Evolutionary conservation across 2,888 invertebrate species (phyloP).

Genomic region (Philhelius pedissequus): DNA sequence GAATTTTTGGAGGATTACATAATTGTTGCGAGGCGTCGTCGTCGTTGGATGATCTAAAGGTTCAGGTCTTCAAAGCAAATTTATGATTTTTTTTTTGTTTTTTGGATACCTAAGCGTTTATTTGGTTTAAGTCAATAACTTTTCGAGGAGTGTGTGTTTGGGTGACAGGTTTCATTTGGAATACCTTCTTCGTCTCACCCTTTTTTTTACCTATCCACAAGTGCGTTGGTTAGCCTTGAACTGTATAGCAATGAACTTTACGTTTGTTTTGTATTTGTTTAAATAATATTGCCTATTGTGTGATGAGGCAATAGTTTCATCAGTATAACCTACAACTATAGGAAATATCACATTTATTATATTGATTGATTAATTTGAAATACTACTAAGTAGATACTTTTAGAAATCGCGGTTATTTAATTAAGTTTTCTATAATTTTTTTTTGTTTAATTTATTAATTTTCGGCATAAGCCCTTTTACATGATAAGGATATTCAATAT

Average conservation of each 20-base stretch:
- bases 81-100: not conserved
- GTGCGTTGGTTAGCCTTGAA: constrained; percentile 47
- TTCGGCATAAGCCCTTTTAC: too few species aligned
- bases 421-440: too few species aligned
- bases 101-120: not conserved
- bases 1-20: constrained; percentile 23
- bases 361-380: constrained; percentile 28
- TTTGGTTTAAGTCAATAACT: not conserved
- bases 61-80: not conserved
- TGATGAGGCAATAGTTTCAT: not conserved
- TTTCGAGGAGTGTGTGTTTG: not conserved
- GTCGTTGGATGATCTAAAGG: not conserved
- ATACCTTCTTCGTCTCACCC: constrained; percentile 22
- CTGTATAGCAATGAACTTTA: constrained; percentile 53
- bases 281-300: constrained; percentile 1
- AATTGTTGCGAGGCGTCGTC: not conserved
- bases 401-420: too few species aligned
- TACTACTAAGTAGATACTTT: too few species aligned
- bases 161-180: constrained; percentile 29
- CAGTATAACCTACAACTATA: not conserved
- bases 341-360: not conserved
- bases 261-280: not conserved
- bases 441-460: too few species aligned
- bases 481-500: too few species aligned
- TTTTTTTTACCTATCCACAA: constrained; percentile 22